These are phyloP conservation scores for Globodera rostochiensis DNA, from an alignment of 1,140 invertebrate species.

Conservation along the genomic window DNA sequence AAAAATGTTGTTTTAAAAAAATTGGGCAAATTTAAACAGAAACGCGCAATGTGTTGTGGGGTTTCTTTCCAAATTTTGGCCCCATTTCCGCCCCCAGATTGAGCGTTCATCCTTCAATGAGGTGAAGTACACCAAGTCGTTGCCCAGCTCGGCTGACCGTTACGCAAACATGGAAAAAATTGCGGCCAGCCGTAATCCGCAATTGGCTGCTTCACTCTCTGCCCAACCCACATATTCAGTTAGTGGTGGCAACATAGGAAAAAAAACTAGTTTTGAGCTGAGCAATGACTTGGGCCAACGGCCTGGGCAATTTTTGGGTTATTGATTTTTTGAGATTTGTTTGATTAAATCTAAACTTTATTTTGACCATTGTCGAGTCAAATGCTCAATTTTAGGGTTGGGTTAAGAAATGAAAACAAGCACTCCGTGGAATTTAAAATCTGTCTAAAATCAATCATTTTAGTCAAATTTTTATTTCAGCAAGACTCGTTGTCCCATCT, in stretches of 20 bases:
- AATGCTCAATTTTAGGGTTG: too few species aligned
- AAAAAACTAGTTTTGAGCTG: not conserved
- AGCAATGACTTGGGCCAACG: not conserved
- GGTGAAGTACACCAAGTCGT: slow-evolving; percentile 40
- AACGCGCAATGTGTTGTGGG: not conserved
- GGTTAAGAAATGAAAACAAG: too few species aligned
- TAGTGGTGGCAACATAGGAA: not conserved
- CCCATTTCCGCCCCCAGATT: slow-evolving; percentile 17
- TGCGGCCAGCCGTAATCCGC: slow-evolving; percentile 31
- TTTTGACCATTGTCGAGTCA: too few species aligned
- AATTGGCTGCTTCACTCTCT: not conserved
- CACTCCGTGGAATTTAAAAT: too few species aligned
- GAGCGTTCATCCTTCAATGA: slow-evolving; percentile 39
- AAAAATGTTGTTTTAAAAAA: not conserved
- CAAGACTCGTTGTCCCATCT: not conserved
- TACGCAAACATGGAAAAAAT: slow-evolving; percentile 50
- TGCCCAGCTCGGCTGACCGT: slow-evolving; percentile 38
- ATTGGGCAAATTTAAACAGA: slow-evolving; percentile 7
- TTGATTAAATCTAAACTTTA: too few species aligned
- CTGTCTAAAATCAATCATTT: not conserved
- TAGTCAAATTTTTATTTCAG: not conserved
- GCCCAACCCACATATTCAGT: not conserved
- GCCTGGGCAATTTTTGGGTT: too few species aligned
- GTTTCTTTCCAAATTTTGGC: slow-evolving; percentile 25
- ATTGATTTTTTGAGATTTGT: too few species aligned